Evolutionary conservation across 2,888 invertebrate species (phyloP).

Genomic region (Drosophila helvetica): DNA sequence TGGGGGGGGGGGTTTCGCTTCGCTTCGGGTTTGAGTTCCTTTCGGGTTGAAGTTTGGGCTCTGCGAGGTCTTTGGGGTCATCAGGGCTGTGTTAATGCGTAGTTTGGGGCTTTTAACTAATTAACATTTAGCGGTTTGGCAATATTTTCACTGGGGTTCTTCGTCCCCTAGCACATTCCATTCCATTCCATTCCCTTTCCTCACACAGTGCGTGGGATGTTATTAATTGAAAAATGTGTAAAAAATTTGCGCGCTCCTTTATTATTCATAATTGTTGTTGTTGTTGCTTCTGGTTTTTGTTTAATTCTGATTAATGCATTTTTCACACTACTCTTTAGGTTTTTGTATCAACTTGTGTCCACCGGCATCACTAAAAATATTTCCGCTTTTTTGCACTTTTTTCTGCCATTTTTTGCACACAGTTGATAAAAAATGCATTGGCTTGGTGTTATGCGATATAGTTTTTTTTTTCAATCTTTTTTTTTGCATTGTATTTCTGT

Average conservation of each 20-base stretch:
- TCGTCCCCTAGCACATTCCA: slow-evolving; percentile 12
- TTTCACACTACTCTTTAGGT: slow-evolving; percentile 62
- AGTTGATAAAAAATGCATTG: slow-evolving; percentile 74
- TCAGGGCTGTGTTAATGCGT: slow-evolving; percentile 50
- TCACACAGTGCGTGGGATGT: slow-evolving; percentile 39
- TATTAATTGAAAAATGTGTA: slow-evolving; percentile 75
- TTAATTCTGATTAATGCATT: slow-evolving; percentile 71
- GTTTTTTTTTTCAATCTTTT: slow-evolving; percentile 41
- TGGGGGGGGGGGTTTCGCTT: slow-evolving; percentile 34
- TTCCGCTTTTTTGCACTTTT: slow-evolving; percentile 45
- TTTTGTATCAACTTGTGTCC: slow-evolving; percentile 65
- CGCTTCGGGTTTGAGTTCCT: not conserved
- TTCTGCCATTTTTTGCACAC: slow-evolving; percentile 14
- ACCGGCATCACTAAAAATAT: slow-evolving; percentile 66
- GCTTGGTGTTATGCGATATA: slow-evolving; percentile 59
- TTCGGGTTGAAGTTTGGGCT: not conserved
- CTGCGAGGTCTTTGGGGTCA: not conserved
- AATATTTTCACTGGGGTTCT: slow-evolving; percentile 39
- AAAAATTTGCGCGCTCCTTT: slow-evolving; percentile 60
- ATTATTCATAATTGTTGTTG: slow-evolving; percentile 67
- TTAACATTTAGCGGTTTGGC: slow-evolving; percentile 82
- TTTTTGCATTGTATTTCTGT: slow-evolving; percentile 7
- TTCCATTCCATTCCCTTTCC: slow-evolving; percentile 7
- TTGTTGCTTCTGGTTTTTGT: slow-evolving; percentile 40
- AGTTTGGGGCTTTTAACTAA: slow-evolving; percentile 80